Evolutionary conservation across 2,797 vertebrate genomes (phyloP), one percentile per base, ranked within the genome.

Genomic region (Capromys pilorides): DNA sequence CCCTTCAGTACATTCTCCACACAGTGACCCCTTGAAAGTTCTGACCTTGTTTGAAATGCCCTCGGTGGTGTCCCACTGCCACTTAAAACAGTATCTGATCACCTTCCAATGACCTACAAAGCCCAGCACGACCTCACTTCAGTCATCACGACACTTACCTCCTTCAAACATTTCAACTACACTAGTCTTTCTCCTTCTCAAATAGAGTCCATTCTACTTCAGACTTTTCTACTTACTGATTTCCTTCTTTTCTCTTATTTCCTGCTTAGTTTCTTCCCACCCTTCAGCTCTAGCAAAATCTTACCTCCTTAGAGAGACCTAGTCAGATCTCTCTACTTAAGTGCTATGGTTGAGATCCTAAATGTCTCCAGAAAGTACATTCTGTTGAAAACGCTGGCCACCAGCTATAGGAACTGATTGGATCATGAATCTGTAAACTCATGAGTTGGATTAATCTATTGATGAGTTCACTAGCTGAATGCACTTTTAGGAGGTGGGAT

Each of bases 161-260:
- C 45, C 69, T 81, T 82, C 67, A 82, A 51, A 87, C 49, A 66
- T 78, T 81, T 24, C 54, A 86, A 82, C 4, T 18, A 86, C 41
- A 49, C 19, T 57, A 16, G 18, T 79, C 51, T 88, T 85, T 92
- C 66, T 88, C 2, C 31, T 86, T 88, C 79, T 62, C 31, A 88
- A 49, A 69, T 69, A 73, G 22, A 36, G 16, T 51, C 88, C 33
- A 33, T 91, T 81, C 41, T 87, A 21, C 41, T 22, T 22, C 41
- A 67, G 36, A 16, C 33, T 59, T 81, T 88, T 54, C 33, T 45
- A 82, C 41, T 36, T 82, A 36, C 62, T 49, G 33, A 69, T 84
- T 67, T n/a, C 33, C 66, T 67, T n/a, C 28, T 62, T 94, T 81
- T 66, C 14, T 93, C n/a, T 51, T 39, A 91, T 90, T 79, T 66